Evolutionary conservation across 1,140 invertebrate genomes (phyloP).

Genomic region (Dysdera silvatica): DNA sequence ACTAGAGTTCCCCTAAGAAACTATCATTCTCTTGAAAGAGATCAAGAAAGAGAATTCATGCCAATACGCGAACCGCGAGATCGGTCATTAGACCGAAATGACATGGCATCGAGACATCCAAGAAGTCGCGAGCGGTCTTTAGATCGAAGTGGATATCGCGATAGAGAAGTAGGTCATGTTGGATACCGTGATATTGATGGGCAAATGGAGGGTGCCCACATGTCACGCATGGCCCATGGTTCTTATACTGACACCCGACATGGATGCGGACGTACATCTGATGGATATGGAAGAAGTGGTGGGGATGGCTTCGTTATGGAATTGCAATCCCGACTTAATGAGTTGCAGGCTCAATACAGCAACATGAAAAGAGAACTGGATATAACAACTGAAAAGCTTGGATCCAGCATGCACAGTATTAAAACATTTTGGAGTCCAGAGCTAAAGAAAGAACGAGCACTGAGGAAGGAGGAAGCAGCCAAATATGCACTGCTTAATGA

Average conservation of each 20-base stretch:
- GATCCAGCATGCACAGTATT: conserved; percentile 98
- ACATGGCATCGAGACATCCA: conserved; percentile 19
- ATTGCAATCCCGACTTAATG: conserved; percentile 87
- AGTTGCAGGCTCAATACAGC: conserved; percentile 90
- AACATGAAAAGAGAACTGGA: conserved; percentile 94
- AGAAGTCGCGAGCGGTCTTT: conserved; percentile 51
- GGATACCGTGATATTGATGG: conserved; percentile 31
- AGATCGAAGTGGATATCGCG: conserved; percentile 45
- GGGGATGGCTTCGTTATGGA: conserved; percentile 60
- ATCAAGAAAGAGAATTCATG: conserved; percentile 67
- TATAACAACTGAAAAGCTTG: conserved; percentile 93
- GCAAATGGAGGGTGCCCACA: conserved; percentile 11
- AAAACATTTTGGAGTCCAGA: conserved; percentile 99
- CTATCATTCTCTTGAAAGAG: conserved; percentile 67
- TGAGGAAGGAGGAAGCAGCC: conserved; percentile 94
- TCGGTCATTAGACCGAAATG: conserved; percentile 39
- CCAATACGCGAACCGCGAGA: conserved; percentile 62
- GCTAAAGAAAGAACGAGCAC: conserved; percentile 91
- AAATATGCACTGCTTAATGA: conserved; percentile 95
- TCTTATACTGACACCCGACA: conserved; percentile 1
- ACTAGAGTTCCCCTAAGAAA: conserved; percentile 48
- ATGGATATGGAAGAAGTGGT: conserved; percentile 57
- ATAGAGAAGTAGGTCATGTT: conserved; percentile 26
- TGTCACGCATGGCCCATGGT: background rate
- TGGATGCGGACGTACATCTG: conserved; percentile 35